Evolutionary conservation across 2,797 vertebrate genomes (phyloP).

Genomic region (Ceryle rudis): DNA sequence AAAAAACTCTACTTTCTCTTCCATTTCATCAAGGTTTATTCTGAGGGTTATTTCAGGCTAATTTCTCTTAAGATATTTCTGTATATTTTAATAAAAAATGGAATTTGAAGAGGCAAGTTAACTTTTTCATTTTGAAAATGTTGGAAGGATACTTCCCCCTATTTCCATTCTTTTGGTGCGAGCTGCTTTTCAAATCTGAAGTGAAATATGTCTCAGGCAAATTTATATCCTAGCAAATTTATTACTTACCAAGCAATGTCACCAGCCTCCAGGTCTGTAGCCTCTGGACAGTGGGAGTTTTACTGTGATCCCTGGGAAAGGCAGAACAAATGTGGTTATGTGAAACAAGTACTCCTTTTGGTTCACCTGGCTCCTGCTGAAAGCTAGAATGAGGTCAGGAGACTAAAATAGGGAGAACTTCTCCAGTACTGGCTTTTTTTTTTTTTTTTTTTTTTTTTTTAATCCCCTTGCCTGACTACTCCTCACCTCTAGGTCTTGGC

Average conservation of each 20-base stretch:
- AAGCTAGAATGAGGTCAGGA: not conserved
- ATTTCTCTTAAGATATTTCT: not conserved
- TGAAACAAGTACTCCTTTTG: constrained; percentile 16
- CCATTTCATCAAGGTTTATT: not conserved
- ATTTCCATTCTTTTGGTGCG: not conserved
- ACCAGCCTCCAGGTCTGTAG: constrained; percentile 4
- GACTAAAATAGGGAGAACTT: not conserved
- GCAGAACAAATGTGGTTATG: constrained; percentile 33
- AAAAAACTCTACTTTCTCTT: not conserved
- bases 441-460: not conserved
- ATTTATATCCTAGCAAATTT: not conserved
- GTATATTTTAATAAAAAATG: not conserved
- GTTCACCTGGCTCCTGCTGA: not conserved
- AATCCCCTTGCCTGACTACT: not conserved
- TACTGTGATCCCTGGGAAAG: not conserved
- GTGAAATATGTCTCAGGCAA: not conserved
- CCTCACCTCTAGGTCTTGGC: not conserved
- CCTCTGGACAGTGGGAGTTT: constrained; percentile 3
- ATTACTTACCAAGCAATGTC: constrained; percentile 24
- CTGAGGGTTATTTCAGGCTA: not conserved
- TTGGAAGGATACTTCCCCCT: not conserved
- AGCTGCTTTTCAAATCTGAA: not conserved
- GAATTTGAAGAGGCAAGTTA: not conserved
- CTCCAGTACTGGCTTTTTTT: not conserved
- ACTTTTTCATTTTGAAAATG: not conserved